Base-by-base conservation (phyloP, 2,888 invertebrate species). In the Autographa gamma region DNA sequence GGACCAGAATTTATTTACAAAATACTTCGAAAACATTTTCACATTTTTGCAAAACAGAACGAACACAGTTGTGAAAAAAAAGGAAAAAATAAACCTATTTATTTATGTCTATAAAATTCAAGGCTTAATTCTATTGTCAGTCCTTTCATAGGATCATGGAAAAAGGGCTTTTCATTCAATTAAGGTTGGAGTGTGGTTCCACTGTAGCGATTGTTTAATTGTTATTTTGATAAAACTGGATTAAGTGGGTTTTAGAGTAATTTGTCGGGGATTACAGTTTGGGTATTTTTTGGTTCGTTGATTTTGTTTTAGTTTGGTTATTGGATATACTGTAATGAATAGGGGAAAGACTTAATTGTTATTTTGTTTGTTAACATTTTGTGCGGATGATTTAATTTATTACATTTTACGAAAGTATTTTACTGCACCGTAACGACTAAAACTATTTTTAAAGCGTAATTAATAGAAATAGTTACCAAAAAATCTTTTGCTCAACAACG, bases 111-210 rank as follows among this genome's bases (percentile, higher is more conserved):
- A 0, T 38, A 11, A 38, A 38, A 38, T 59, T 7, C 32, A 8
- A 56, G 41, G 14, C 43, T 34, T 3, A 60, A 63, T 54, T 13
- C 7, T 66, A 64, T 69, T 66, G 56, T 54, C 58, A 66, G 5
- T n/a, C 13, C 69, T 62, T 65, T 66, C 13, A 56, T 34, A 3
- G 54, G 63, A 76, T 76, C 66, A 65, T 61, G 25, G 32, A 63
- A 72, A 68, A 56, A 18, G 63, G 65, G 4, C n/a, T 43, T 61
- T 71, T 60, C 11, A 60, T 69, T 62, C 48, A 58, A 61, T 71
- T 25, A 14, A 58, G 65, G 60, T 38, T 66, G 64, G 76, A 63
- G 69, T 67, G 59, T 58, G 69, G 56, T 76, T 66, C 19, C 13
- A 25, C 25, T 43, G 19, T 2, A 18, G 62, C 62, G 60, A 38